Percentiles rank a stretch among this genome's conserved stretches.
These are phyloP conservation scores for Zaprionus ghesquierei DNA, from an alignment of 1,140 invertebrate species.

Conservation along the genomic window DNA sequence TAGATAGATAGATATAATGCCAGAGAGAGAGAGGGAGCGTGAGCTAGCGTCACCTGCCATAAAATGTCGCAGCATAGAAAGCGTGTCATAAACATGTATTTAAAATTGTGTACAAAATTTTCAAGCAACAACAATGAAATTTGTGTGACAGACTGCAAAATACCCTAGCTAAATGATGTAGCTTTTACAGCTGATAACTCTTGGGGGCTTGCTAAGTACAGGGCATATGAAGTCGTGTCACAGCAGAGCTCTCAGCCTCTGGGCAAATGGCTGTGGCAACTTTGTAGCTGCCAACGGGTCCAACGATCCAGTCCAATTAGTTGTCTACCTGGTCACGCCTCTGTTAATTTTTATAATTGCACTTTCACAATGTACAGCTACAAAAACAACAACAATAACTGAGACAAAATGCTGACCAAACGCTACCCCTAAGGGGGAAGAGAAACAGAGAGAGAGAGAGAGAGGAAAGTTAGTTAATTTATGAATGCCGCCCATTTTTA, in stretches of 20 bases:
- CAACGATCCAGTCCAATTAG: not conserved
- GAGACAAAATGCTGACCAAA: constrained; percentile 13
- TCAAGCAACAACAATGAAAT: not conserved
- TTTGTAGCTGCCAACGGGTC: not conserved
- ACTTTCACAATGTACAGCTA: constrained; percentile 25
- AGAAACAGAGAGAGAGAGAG: not conserved
- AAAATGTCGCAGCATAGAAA: not conserved
- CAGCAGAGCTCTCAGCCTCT: not conserved
- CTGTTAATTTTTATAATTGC: constrained; percentile 34
- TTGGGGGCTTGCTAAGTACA: not conserved
- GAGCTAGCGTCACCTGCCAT: not conserved
- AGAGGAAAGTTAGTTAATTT: not conserved
- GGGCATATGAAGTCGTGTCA: not conserved
- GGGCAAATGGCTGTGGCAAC: not conserved
- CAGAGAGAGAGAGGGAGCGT: not conserved
- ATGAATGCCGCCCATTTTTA: not conserved
- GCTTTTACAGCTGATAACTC: not conserved
- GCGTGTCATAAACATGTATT: not conserved
- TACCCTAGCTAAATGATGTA: not conserved
- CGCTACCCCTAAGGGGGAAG: not conserved
- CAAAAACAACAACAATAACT: not conserved
- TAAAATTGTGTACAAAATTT: not conserved
- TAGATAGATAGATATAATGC: too few relatives aligned
- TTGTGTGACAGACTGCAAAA: not conserved
- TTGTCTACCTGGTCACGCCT: constrained; percentile 15